A percentile compares a stretch with the other conserved stretches of the same genome.
Conservation (phyloP, 2,888 invertebrate species). For the Aricia artaxerxes region DNA sequence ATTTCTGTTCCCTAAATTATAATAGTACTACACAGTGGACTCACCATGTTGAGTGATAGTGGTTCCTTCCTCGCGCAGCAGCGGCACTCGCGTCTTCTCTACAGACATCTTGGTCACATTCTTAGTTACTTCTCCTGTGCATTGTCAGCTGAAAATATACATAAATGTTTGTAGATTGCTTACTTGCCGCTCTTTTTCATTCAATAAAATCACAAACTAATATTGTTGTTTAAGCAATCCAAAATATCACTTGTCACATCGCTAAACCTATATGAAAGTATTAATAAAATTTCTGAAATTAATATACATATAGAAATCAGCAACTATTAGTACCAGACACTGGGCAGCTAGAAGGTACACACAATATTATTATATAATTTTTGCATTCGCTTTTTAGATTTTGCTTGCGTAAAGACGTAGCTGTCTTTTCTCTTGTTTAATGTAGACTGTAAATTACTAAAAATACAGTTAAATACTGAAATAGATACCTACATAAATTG, state of each 20-base stretch:
- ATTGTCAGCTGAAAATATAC: not conserved
- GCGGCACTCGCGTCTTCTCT: constrained; percentile 58
- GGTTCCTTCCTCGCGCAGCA: constrained; percentile 51
- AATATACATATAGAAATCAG: too few species aligned
- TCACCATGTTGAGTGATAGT: constrained; percentile 41
- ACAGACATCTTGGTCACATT: constrained; percentile 53
- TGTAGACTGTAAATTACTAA: too few species aligned
- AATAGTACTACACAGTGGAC: not conserved
- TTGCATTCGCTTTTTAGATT: not conserved
- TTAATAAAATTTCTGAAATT: too few species aligned
- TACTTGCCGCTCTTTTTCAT: too few species aligned
- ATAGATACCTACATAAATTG: not conserved
- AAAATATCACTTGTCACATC: too few species aligned
- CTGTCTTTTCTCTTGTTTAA: too few species aligned
- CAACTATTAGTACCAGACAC: too few species aligned
- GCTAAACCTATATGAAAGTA: too few species aligned
- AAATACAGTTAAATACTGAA: not conserved
- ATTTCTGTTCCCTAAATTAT: not conserved
- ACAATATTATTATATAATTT: not conserved
- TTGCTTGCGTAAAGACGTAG: not conserved
- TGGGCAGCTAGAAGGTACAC: too few species aligned
- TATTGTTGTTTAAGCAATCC: too few species aligned
- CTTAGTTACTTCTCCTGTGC: constrained; percentile 32
- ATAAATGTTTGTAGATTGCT: not conserved
- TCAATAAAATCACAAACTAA: too few species aligned